phyloP scores from a whole-genome alignment of 2,888 invertebrate species.

The Autographa pulchrina region DNA sequence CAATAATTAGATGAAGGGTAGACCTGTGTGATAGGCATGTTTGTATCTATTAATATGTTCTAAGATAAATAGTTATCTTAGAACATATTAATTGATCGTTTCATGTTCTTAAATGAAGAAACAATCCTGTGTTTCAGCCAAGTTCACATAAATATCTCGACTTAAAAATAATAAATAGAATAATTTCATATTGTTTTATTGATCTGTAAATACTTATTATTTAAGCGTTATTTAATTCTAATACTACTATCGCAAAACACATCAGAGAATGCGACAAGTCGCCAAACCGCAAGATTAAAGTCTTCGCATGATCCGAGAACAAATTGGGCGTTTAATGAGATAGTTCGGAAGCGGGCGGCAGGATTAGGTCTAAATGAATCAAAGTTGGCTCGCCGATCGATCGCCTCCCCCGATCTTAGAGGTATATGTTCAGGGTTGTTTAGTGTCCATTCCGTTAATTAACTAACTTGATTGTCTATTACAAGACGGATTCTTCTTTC shows the following conservation, averaged over 20 bases:
- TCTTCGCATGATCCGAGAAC: conserved; percentile 79
- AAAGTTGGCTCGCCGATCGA: conserved; percentile 76
- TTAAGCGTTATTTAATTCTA: not conserved
- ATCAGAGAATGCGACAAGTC: conserved; percentile 54
- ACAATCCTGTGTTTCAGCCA: too few species aligned
- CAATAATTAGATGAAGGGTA: too few species aligned
- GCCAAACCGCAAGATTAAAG: conserved; percentile 80
- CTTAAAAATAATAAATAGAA: too few species aligned
- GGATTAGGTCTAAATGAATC: conserved; percentile 84
- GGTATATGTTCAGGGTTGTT: conserved; percentile 47
- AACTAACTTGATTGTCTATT: conserved; percentile 55
- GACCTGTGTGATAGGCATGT: too few species aligned
- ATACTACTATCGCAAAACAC: conserved; percentile 26
- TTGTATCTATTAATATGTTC: too few species aligned
- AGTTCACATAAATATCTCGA: too few species aligned
- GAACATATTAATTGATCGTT: too few species aligned
- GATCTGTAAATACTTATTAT: not conserved
- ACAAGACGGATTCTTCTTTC: conserved; percentile 32
- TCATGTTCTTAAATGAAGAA: too few species aligned
- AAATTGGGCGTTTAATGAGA: conserved; percentile 86
- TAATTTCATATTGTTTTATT: too few species aligned
- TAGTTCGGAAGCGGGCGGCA: conserved; percentile 75
- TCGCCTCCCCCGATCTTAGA: conserved; percentile 66
- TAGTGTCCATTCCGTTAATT: conserved; percentile 53
- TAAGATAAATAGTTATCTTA: too few species aligned